Evolutionary conservation across 2,888 invertebrate species (phyloP), one percentile per base, ranked within the genome.

Genomic region (Tanypteryx hageni): DNA sequence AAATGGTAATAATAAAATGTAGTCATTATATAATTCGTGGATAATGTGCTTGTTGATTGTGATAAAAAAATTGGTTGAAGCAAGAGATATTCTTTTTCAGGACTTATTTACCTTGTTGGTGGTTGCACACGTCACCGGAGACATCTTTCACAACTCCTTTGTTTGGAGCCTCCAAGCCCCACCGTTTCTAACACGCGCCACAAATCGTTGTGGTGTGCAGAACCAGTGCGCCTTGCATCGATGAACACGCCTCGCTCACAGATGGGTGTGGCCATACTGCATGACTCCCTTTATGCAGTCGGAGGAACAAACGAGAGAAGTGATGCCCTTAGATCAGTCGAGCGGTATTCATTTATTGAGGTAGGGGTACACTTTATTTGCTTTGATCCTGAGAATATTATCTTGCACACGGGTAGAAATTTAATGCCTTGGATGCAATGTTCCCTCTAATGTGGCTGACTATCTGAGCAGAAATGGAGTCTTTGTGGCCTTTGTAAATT

Each of bases 41-140:
- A 68, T 44, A 44, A 3, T 44, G 3, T 44, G 44, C 44, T 44
- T 44, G 44, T 44, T 3, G 5, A 44, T 44, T 44, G 1, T 44
- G 44, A 44, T 44, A 3, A 44, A 44, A 44, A 44, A 44, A 44
- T 44, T 44, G 5, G 44, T 5, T 44, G 44, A 44, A 3, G 44
- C 3, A 44, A 44, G 44, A 44, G 44, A 1, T 1, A 44, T 44
- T 76, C 93, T 92, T 92, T 94, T 94, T 5, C 94, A 97, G 98
- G 98, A 93, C 95, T 98, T 92, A 98, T 99, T 94, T 99, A 99
- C 95, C 96, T 99, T 94, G 98, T 98, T 92, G 99, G 99, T 57
- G 99, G 99, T 0, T 98, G 98, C 95, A 98, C 98, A 18, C 97
- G 97, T 94, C 96, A 97, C 92, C 97, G 97, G 94, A 96, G 98